Evolutionary conservation across 2,113 vertebrate species (phyloP).

Genomic region (Tragulus kanchil): DNA sequence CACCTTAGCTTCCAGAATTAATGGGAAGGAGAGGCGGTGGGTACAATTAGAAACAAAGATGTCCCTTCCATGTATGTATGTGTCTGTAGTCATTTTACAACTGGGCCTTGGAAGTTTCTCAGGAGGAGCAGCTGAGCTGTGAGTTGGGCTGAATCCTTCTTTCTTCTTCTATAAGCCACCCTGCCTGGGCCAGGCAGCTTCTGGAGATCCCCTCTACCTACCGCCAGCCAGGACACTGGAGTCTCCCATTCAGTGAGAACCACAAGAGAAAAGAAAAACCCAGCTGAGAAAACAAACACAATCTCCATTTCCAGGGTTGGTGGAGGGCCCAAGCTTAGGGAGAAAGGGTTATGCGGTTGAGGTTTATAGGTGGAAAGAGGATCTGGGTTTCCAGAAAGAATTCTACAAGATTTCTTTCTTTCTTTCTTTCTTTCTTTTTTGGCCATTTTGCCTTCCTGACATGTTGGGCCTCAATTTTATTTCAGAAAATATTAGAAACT

Average conservation of each 20-base stretch:
- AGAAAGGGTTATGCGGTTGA: background rate
- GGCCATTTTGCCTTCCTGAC: conserved; percentile 15
- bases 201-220: background rate
- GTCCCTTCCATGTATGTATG: background rate
- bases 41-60: background rate
- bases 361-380: background rate
- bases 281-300: background rate
- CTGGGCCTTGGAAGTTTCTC: background rate
- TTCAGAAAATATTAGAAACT: conserved; percentile 24
- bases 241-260: background rate
- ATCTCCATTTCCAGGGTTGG: background rate
- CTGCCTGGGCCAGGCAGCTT: background rate
- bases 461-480: background rate
- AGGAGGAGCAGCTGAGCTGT: background rate
- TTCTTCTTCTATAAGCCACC: background rate
- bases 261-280: background rate
- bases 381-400: background rate
- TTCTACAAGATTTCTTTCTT: background rate
- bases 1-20: background rate
- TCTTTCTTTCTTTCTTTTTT: background rate
- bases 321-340: too few relatives aligned
- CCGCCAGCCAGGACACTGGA: too few relatives aligned
- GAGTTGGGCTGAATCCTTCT: background rate
- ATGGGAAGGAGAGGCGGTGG: background rate
- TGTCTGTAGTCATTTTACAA: conserved; percentile 18